Conservation (phyloP, 2,888 invertebrate genomes). For the Drosophila gaucha region DNA sequence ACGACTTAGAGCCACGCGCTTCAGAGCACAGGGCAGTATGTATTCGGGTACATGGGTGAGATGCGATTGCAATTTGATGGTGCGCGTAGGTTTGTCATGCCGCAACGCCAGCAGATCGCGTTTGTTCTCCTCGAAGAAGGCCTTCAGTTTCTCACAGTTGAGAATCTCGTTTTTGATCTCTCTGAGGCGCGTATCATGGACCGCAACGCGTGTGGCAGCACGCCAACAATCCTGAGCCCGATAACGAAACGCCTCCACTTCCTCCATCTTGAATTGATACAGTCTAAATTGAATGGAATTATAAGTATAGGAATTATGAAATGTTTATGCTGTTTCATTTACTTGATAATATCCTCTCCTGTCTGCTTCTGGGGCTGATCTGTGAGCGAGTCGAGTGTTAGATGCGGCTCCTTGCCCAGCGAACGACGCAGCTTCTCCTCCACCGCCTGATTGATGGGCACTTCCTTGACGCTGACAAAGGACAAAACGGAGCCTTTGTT, state of each 20-base stretch:
- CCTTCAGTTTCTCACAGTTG: constrained; percentile 95
- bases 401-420: constrained; percentile 83
- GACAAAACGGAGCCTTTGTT: constrained; percentile 95
- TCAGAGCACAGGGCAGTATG: constrained; percentile 91
- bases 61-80: constrained; percentile 93
- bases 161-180: constrained; percentile 98
- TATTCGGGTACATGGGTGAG: constrained; percentile 97
- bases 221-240: constrained; percentile 97
- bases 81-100: constrained; percentile 94
- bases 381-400: constrained; percentile 15
- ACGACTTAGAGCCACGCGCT: constrained; percentile 86
- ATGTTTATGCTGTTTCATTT: background rate
- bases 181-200: constrained; percentile 96
- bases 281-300: constrained; percentile 86
- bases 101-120: constrained; percentile 93
- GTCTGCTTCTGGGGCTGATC: constrained; percentile 82
- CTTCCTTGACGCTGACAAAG: constrained; percentile 93
- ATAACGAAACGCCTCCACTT: constrained; percentile 98
- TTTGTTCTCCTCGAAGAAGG: constrained; percentile 97
- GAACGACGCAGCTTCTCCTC: constrained; percentile 90
- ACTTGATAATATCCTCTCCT: constrained; percentile 86
- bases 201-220: constrained; percentile 96
- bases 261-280: constrained; percentile 97
- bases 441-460: constrained; percentile 89
- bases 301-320: background rate